These are phyloP conservation scores for Cirrhinus mrigala DNA, from an alignment of 2,797 vertebrate species.

Conservation along the genomic window DNA sequence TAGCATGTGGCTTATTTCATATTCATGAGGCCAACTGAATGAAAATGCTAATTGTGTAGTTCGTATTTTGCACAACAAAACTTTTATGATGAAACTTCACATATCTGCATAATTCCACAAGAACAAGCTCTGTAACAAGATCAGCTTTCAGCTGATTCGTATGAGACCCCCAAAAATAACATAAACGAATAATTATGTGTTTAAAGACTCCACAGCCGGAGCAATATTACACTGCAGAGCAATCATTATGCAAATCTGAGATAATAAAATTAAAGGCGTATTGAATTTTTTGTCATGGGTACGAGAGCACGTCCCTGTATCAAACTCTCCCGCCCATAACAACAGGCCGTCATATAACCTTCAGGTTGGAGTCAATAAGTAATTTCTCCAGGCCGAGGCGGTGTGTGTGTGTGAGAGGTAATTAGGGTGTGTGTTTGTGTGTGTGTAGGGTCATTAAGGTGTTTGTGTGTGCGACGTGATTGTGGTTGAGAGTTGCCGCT, in stretches of 20 bases:
- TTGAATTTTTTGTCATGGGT: slow-evolving; percentile 46
- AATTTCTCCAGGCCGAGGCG: slow-evolving; percentile 45
- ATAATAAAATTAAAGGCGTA: slow-evolving; percentile 56
- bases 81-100: slow-evolving; percentile 19
- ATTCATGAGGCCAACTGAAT: slow-evolving; percentile 38
- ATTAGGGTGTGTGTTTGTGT: slow-evolving; percentile 25
- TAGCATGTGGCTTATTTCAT: slow-evolving; percentile 38
- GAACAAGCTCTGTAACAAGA: slow-evolving; percentile 15
- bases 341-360: slow-evolving; percentile 50
- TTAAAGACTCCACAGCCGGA: slow-evolving; percentile 29
- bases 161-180: slow-evolving; percentile 24
- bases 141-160: slow-evolving; percentile 27
- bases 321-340: slow-evolving; percentile 40
- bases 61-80: slow-evolving; percentile 24
- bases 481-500: slow-evolving; percentile 23
- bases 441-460: slow-evolving; percentile 17
- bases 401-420: slow-evolving; percentile 26
- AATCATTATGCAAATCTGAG: slow-evolving; percentile 58
- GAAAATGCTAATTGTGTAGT: slow-evolving; percentile 36
- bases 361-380: slow-evolving; percentile 55
- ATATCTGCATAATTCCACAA: slow-evolving; percentile 37
- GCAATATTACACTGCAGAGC: slow-evolving; percentile 48
- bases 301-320: slow-evolving; percentile 33
- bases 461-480: slow-evolving; percentile 6
- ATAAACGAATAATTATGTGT: slow-evolving; percentile 42